Conservation (phyloP, 2,888 invertebrate species). For the Thymelicus sylvestris region DNA sequence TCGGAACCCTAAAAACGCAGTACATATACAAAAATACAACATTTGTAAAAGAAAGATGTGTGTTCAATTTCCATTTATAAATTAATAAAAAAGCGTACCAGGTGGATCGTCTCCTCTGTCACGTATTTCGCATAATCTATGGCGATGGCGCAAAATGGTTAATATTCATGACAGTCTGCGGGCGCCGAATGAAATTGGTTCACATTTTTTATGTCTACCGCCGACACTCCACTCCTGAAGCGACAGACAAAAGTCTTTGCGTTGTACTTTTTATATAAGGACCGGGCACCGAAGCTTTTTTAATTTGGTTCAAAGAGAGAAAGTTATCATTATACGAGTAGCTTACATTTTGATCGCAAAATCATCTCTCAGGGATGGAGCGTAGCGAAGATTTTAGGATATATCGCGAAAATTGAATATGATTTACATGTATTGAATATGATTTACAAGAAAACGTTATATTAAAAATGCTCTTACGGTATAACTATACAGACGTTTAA, state of each 20-base stretch:
- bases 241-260: slow-evolving; percentile 57
- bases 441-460: too few relatives aligned
- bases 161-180: slow-evolving; percentile 80
- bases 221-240: slow-evolving; percentile 50
- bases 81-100: slow-evolving; percentile 1
- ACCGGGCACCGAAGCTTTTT: slow-evolving; percentile 40
- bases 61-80: too few relatives aligned
- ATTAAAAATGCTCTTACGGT: too few relatives aligned
- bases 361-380: too few relatives aligned
- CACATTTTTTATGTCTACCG: slow-evolving; percentile 76
- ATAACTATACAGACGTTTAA: too few relatives aligned
- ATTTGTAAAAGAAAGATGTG: too few relatives aligned
- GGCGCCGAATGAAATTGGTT: slow-evolving; percentile 76
- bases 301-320: slow-evolving; percentile 29
- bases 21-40: too few relatives aligned
- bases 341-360: not conserved
- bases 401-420: too few relatives aligned
- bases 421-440: too few relatives aligned
- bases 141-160: slow-evolving; percentile 68
- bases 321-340: slow-evolving; percentile 10
- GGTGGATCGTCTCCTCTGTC: slow-evolving; percentile 41
- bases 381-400: too few relatives aligned
- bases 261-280: slow-evolving; percentile 66
- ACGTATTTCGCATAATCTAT: slow-evolving; percentile 50
- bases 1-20: too few relatives aligned